A percentile compares a stretch with the other conserved stretches of the same genome.
Evolutionary conservation across 1,140 invertebrate genomes (phyloP).

Genomic region (Diachasmimorpha longicaudata): DNA sequence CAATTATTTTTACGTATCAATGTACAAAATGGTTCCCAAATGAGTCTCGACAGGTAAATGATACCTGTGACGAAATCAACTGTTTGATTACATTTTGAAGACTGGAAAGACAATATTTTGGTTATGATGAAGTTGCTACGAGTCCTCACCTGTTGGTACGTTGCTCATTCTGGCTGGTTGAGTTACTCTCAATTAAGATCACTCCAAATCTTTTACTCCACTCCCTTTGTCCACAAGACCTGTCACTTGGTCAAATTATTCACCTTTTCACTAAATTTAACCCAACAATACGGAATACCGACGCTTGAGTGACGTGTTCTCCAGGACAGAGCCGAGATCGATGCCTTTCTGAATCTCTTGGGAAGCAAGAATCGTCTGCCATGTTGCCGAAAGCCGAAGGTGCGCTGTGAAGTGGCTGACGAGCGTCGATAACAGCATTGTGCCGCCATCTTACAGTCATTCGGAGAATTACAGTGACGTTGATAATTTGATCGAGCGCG

Average conservation of each 20-base stretch:
- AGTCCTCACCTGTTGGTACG: conserved; percentile 52
- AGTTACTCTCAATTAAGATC: background rate
- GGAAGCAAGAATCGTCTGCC: conserved; percentile 26
- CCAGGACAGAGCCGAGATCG: conserved; percentile 35
- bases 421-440: background rate
- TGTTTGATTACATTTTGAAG: background rate
- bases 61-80: background rate
- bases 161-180: conserved; percentile 41
- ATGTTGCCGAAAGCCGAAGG: conserved; percentile 32
- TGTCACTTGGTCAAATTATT: background rate
- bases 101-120: background rate
- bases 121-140: background rate
- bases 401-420: too few species aligned
- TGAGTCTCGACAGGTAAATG: background rate
- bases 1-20: too few species aligned
- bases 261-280: background rate
- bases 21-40: too few species aligned
- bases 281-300: background rate
- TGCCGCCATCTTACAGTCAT: background rate
- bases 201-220: background rate
- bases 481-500: background rate
- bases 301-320: conserved; percentile 33
- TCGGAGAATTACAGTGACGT: background rate
- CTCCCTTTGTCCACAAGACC: too few species aligned
- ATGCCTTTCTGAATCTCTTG: conserved; percentile 37